Percentiles rank a stretch among this genome's conserved stretches.
Evolutionary conservation across 2,888 invertebrate species (phyloP).

Genomic region (Copidosoma aretas): DNA sequence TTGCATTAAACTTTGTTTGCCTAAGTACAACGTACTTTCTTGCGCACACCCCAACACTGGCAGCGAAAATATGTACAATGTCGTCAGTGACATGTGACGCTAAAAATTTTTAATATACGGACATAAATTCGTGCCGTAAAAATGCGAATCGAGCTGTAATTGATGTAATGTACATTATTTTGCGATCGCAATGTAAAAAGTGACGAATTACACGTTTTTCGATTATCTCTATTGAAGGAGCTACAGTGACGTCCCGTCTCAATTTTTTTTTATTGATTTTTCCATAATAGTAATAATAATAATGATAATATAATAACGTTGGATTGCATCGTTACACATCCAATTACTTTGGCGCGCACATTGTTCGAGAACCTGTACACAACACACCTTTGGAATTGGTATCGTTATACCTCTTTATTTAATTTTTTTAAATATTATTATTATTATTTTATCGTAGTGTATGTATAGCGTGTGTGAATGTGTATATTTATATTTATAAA

Average conservation of each 20-base stretch:
- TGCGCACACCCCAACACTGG: too few species aligned
- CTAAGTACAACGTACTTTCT: too few species aligned
- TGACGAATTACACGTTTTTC: conserved; percentile 19
- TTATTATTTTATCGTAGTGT: conserved; percentile 39
- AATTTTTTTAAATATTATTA: conserved; percentile 46
- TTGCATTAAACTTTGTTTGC: too few species aligned
- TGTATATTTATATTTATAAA: not conserved
- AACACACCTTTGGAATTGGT: too few species aligned
- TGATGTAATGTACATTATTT: conserved; percentile 9
- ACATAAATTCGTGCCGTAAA: conserved; percentile 16
- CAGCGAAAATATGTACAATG: too few species aligned
- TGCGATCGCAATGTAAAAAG: conserved; percentile 21
- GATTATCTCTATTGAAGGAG: conserved; percentile 21
- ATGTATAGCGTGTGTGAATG: conserved; percentile 6
- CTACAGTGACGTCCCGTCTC: conserved; percentile 27
- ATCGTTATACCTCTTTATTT: conserved; percentile 42
- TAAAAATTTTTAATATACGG: too few species aligned
- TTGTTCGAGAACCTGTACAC: too few species aligned
- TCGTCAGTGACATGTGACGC: too few species aligned
- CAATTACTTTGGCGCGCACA: too few species aligned
- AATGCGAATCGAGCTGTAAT: conserved; percentile 6
- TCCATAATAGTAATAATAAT: too few species aligned
- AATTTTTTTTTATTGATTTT: conserved; percentile 17
- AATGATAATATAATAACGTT: too few species aligned
- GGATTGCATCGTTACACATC: too few species aligned